Percentiles rank a stretch among this genome's conserved stretches.
Evolutionary conservation across 2,797 vertebrate genomes (phyloP).

Genomic region (Pelodytes ibericus): DNA sequence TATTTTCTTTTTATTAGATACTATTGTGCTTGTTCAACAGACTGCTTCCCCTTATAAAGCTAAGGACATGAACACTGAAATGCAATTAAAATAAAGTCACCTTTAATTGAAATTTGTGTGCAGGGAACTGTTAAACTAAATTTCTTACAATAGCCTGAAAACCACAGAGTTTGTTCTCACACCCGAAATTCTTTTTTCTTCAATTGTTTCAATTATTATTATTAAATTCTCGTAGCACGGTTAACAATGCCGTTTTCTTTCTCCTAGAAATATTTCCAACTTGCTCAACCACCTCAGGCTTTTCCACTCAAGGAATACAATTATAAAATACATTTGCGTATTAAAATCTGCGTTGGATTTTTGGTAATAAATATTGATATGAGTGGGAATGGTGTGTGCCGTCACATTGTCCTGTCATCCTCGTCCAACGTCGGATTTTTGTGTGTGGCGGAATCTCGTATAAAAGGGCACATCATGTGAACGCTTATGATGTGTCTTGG

Average conservation of each 20-base stretch:
- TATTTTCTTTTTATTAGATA: no score
- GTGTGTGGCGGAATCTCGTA: conserved; percentile 5
- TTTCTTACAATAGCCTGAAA: no score
- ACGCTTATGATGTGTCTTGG: conserved; percentile 50
- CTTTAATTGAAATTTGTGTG: no score
- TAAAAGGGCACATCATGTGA: conserved; percentile 30
- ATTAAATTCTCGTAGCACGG: no score
- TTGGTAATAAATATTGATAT: conserved; percentile 20
- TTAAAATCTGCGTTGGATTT: conserved; percentile 10
- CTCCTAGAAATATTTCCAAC: background rate
- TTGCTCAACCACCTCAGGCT: background rate
- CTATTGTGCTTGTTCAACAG: no score
- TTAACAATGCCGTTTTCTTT: background rate
- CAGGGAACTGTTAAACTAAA: no score
- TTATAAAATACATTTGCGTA: conserved; percentile 7
- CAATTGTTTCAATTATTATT: no score
- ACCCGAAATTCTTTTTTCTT: no score
- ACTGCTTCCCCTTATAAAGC: no score
- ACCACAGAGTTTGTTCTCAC: no score
- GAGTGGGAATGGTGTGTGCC: conserved; percentile 6
- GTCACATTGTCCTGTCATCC: conserved; percentile 27
- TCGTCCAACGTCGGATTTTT: conserved; percentile 27
- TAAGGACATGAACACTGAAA: no score
- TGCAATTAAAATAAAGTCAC: no score
- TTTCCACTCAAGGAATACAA: conserved; percentile 4